phyloP scores from a whole-genome alignment of 2,113 vertebrate genomes.

The Salvelinus alpinus region DNA sequence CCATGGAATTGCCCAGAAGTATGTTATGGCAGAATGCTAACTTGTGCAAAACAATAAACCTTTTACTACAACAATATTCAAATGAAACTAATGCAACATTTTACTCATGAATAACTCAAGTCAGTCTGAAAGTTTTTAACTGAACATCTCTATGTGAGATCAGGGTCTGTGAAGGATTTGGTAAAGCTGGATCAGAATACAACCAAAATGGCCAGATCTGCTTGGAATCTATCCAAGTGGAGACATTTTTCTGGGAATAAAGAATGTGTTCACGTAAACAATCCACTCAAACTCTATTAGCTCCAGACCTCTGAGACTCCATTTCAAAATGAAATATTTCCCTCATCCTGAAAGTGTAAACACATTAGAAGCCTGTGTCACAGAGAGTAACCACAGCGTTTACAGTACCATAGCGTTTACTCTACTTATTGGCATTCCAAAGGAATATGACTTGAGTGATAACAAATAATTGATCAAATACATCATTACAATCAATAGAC shows the following conservation, averaged over 20 bases:
- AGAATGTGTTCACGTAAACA: slow-evolving; percentile 22
- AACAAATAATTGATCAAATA: neutral
- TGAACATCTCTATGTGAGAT: neutral
- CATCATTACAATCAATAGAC: neutral
- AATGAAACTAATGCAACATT: neutral
- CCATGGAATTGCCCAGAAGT: neutral
- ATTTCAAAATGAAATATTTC: slow-evolving; percentile 10
- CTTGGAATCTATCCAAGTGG: neutral
- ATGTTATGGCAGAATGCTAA: neutral
- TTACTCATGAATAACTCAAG: neutral
- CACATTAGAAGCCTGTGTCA: neutral
- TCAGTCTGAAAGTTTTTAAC: neutral
- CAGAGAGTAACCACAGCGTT: neutral
- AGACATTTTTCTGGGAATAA: slow-evolving; percentile 9
- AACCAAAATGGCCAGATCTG: slow-evolving; percentile 19
- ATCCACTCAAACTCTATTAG: neutral
- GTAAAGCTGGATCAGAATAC: slow-evolving; percentile 18
- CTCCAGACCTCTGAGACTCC: neutral
- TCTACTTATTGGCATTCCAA: neutral
- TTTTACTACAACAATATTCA: no score
- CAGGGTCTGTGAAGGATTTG: neutral
- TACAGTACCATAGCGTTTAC: neutral
- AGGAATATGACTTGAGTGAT: neutral
- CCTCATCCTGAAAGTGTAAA: neutral
- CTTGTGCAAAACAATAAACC: no score